Evolutionary conservation across 2,888 invertebrate species (phyloP), one percentile per base, ranked within the genome.

Genomic region (Lithophane leautieri): DNA sequence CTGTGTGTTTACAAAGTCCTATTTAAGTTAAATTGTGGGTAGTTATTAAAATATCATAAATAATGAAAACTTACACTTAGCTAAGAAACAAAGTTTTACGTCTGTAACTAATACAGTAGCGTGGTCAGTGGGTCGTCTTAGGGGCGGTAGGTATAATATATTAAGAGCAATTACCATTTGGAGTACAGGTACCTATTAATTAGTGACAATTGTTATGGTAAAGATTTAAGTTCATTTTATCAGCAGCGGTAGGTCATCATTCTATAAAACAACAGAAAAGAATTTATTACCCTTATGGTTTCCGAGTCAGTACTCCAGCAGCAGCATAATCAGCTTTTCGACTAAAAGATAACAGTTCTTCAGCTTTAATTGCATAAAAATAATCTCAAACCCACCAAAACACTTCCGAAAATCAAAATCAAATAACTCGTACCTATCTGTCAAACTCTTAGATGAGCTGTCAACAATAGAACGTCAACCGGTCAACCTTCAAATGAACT

Each of bases 401-500:
- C 25, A 79, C 70, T 82, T 67, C n/a, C 25, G 22, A 65, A 54
- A 42, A 73, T 61, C 47, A 54, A 47, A n/a, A n/a, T n/a, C n/a
- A n/a, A n/a, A 7, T 44, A 70, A 4, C 34, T 47, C 40, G 0
- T n/a, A n/a, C n/a, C 34, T 58, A 61, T 0, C 65, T 81, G 79
- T 78, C 74, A 82, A 74, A 78, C 42, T 54, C 58, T 19, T 4
- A 70, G 65, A 25, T 34, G 42, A 50, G 25, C 54, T 81, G 83
- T 82, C 81, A 81, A 70, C 19, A 44, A 56, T 42, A 9, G 62
- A 73, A 82, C 67, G 80, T 83, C 80, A 82, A 79, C 28, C 52
- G 63, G 52, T 70, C 82, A 83, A 83, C 82, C 82, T 82, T 82
- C 82, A 82, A 82, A 82, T 82, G 81, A 84, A 84, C 84, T 60